Base-by-base conservation (phyloP, 2,888 invertebrate species). In the Scotopteryx bipunctaria region DNA sequence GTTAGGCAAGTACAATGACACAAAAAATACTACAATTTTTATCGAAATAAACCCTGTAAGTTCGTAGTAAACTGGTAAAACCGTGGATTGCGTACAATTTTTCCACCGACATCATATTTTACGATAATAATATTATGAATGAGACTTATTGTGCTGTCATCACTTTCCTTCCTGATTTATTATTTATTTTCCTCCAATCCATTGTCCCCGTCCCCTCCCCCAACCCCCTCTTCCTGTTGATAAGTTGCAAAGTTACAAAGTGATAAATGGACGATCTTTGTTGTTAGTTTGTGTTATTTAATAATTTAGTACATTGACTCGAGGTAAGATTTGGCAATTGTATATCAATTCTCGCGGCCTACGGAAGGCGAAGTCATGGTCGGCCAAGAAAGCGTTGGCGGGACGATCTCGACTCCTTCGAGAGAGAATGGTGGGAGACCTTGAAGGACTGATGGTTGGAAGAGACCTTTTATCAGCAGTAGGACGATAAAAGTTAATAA, bases 191-290 rank as follows among this genome's bases (percentile, higher is more conserved):
- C 52, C 35, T 42, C 17, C 15, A 53, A 47, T 23, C 45, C 17
- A 44, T 35, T 44, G 33, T 25, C 43, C 16, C 17, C 31, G 9
- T 14, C 19, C 11, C 17, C 17, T 19, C 14, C 32, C 27, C 25
- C 15, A 11, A 19, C 19, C 32, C 38, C 36, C 3, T 17, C 32
- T 51, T 44, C 50, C 45, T 32, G 42, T 36, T 51, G 46, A 52
- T 52, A 59, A 57, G 56, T 57, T 46, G 44, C 51, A 52, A 61
- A 63, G 59, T 63, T 61, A 43, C 32, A 32, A 54, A 51, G 50
- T 61, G 63, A 63, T 63, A 54, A 59, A 63, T 55, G 59, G 37
- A 17, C 46, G 14, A 46, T 54, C 50, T 59, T 58, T 52, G 48
- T 44, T 35, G 52, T 46, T 56, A 56, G 54, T 61, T 58, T 53